A percentile compares a stretch with the other conserved stretches of the same genome.
phyloP scores from a whole-genome alignment of 2,113 vertebrate genomes.

The Saguinus midas region DNA sequence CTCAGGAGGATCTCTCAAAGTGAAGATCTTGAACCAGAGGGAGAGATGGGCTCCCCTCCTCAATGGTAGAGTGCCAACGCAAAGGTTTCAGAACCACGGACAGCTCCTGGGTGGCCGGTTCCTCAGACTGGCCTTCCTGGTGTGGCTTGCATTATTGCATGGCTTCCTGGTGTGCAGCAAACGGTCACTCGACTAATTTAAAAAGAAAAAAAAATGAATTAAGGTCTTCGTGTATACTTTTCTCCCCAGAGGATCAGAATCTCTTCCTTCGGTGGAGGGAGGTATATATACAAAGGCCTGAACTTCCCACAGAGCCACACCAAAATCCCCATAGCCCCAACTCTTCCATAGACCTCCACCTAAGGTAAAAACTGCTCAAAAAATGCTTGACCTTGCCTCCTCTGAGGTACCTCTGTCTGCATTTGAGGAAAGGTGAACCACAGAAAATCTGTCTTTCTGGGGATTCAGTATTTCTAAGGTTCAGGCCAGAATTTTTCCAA shows the following conservation, averaged over 20 bases:
- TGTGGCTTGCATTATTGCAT: too few species aligned
- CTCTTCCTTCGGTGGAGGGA: background rate
- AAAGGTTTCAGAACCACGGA: background rate
- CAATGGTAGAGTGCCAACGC: fast-evolving
- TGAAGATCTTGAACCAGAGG: background rate
- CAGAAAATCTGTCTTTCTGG: background rate
- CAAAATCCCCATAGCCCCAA: background rate
- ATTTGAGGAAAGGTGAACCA: background rate
- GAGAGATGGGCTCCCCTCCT: background rate
- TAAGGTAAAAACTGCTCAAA: background rate
- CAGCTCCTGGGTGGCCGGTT: fast-evolving
- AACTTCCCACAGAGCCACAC: background rate
- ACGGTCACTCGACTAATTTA: background rate
- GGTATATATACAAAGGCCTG: background rate
- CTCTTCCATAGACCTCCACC: background rate
- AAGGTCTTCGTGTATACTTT: background rate
- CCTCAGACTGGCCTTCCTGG: fast-evolving
- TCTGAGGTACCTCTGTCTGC: background rate
- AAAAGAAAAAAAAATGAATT: background rate
- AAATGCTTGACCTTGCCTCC: background rate
- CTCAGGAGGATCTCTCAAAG: background rate
- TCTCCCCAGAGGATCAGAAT: background rate
- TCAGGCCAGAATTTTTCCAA: background rate
- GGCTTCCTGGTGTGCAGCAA: background rate
- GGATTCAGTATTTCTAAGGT: background rate